Percentiles rank a stretch among this genome's conserved stretches.
Evolutionary conservation across 2,113 vertebrate genomes (phyloP).

Genomic region (Paramisgurnus dabryanus): DNA sequence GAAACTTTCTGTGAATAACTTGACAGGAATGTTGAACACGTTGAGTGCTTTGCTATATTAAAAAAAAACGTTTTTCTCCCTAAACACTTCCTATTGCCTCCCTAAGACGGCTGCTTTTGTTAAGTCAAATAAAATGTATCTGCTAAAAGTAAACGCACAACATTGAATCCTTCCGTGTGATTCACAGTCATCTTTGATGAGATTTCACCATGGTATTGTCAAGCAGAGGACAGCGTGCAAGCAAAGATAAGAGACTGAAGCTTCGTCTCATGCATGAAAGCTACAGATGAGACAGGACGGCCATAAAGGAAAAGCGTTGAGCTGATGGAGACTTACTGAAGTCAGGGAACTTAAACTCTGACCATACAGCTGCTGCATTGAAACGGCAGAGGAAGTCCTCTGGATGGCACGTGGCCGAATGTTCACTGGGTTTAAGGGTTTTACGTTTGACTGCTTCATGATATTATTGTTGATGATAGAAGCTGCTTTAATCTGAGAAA

Average conservation of each 20-base stretch:
- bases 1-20: no score
- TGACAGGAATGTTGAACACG: no score
- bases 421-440: constrained; percentile 47
- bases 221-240: constrained; percentile 53
- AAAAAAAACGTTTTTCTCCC: no score
- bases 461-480: constrained; percentile 59
- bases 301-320: neutral
- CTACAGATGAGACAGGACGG: constrained; percentile 25
- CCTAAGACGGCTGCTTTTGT: no score
- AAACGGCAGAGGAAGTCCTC: constrained; percentile 23
- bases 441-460: constrained; percentile 68
- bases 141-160: no score
- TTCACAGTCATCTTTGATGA: no score
- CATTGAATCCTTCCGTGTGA: no score
- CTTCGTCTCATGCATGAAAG: constrained; percentile 44
- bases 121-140: no score
- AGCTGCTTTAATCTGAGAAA: constrained; percentile 67
- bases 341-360: constrained; percentile 37
- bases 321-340: constrained; percentile 49
- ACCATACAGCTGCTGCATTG: constrained; percentile 40
- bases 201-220: neutral
- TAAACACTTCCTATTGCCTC: no score
- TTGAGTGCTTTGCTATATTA: no score
- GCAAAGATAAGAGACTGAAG: constrained; percentile 62
- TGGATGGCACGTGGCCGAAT: neutral